A percentile compares a stretch with the other conserved stretches of the same genome.
Conservation (phyloP, 1,140 invertebrate genomes). For the Laodelphax striatellus region DNA sequence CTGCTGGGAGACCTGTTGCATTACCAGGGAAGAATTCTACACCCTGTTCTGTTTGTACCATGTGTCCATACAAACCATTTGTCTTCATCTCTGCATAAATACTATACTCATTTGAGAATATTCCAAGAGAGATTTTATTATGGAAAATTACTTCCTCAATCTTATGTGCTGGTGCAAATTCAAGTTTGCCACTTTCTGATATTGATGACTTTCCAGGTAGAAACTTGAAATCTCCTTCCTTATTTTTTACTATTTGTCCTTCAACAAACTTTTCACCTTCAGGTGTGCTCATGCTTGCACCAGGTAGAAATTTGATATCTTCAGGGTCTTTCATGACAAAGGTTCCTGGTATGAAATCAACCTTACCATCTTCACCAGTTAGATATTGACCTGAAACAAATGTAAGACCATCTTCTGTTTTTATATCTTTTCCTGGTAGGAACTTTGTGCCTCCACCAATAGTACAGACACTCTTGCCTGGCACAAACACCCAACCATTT, state of each 20-base stretch:
- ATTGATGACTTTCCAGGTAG: conserved; percentile 42
- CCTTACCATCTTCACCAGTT: conserved; percentile 16
- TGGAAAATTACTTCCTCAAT: conserved; percentile 42
- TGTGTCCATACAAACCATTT: conserved; percentile 51
- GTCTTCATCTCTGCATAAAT: conserved; percentile 24
- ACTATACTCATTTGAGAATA: conserved; percentile 13
- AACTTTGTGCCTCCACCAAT: conserved; percentile 47
- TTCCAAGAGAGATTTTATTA: conserved; percentile 22
- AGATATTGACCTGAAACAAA: conserved; percentile 60
- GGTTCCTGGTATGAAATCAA: conserved; percentile 39
- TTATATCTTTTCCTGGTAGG: conserved; percentile 43
- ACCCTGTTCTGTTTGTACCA: conserved; percentile 50
- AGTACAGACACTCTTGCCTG: conserved; percentile 56
- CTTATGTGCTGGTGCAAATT: conserved; percentile 46
- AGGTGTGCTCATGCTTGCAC: conserved; percentile 48
- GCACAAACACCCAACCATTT: conserved; percentile 41
- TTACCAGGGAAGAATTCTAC: conserved; percentile 58
- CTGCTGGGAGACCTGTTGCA: conserved; percentile 31
- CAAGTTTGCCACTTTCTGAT: conserved; percentile 37
- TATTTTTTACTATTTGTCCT: conserved; percentile 47
- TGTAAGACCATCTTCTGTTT: conserved; percentile 39
- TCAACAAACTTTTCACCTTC: conserved; percentile 52
- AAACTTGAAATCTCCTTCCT: conserved; percentile 41
- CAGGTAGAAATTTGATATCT: conserved; percentile 46
- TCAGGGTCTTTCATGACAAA: conserved; percentile 36